Base-by-base conservation (phyloP, 2,888 invertebrate species). In the Synanthedon andrenaeformis region DNA sequence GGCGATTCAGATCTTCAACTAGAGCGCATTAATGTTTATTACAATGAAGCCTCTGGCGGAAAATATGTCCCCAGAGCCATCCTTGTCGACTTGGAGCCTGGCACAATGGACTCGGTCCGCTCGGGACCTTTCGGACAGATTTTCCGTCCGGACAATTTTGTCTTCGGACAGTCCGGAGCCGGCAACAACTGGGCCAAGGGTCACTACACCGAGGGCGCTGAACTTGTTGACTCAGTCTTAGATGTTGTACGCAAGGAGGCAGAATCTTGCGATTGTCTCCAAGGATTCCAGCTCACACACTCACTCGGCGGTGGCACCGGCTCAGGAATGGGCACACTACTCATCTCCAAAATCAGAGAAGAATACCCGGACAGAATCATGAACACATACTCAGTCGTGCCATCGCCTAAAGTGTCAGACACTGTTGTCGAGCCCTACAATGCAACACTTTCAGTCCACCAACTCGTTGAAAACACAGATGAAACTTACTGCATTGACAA, bases 301-400 rank as follows among this genome's bases (percentile, higher is more conserved):
- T 97, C 97, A 6, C 91, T 98, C 64, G 97, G 98, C 57, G 98
- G 98, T 72, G 98, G 98, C 71, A 98, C 98, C 72, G 98, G 98
- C 19, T 97, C 97, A 70, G 98, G 98, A 61, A 94, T 98, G 94
- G 98, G 97, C 66, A 98, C 98, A 57, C 90, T 98, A 57, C 91
- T 98, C 62, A 98, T 98, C 74, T 96, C 96, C 63, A 98, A 98
- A 88, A 97, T 98, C 85, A 92, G 97, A 68, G 97, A 98, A 88
- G 98, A 98, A 89, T 98, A 97, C 79, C 98, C 98, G 64, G 98
- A 98, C 89, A 93, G 98, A 89, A 98, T 98, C 69, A 97, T 98
- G 97, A 96, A 96, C 90, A 97, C 97, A 75, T 97, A 96, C 89
- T 96, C 96, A 58, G 96, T 98, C 58, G 93, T 94, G 80, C 94